Conservation (phyloP, 2,888 invertebrate species). For the Laothoe populi region DNA sequence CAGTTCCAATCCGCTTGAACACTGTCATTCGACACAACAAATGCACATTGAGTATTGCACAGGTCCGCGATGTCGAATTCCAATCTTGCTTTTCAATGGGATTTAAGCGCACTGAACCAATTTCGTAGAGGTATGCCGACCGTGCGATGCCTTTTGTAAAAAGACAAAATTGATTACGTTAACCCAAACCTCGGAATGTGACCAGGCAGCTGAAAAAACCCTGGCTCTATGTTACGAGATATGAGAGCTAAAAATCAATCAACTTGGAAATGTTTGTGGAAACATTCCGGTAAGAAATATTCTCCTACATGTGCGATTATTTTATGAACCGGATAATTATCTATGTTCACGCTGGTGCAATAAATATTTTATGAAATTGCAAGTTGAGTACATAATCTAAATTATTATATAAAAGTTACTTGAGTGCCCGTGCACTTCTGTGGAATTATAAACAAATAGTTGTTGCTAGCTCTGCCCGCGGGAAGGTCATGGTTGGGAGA, state of each 20-base stretch:
- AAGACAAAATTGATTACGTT: constrained; percentile 23
- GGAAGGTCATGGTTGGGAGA: no score
- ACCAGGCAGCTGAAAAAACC: neutral
- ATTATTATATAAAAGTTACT: no score
- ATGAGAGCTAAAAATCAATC: constrained; percentile 14
- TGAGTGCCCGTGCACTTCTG: no score
- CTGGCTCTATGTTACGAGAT: neutral
- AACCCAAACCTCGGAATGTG: constrained; percentile 1
- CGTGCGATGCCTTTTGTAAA: constrained; percentile 5
- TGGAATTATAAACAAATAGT: no score
- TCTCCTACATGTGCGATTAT: neutral
- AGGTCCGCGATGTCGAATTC: constrained; percentile 49
- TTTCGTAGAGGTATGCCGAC: constrained; percentile 6
- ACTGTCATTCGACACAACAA: constrained; percentile 48
- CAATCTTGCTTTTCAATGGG: constrained; percentile 54
- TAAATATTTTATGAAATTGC: no score
- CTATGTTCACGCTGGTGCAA: no score
- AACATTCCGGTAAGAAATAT: neutral
- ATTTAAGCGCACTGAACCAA: constrained; percentile 29
- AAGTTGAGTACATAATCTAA: no score
- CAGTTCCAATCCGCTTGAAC: constrained; percentile 23
- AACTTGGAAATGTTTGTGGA: neutral
- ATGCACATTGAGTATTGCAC: constrained; percentile 48
- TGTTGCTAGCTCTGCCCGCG: no score
- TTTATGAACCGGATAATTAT: no score